Base-by-base conservation (phyloP, 2,797 vertebrate genomes). In the Loriculus beryllinus region DNA sequence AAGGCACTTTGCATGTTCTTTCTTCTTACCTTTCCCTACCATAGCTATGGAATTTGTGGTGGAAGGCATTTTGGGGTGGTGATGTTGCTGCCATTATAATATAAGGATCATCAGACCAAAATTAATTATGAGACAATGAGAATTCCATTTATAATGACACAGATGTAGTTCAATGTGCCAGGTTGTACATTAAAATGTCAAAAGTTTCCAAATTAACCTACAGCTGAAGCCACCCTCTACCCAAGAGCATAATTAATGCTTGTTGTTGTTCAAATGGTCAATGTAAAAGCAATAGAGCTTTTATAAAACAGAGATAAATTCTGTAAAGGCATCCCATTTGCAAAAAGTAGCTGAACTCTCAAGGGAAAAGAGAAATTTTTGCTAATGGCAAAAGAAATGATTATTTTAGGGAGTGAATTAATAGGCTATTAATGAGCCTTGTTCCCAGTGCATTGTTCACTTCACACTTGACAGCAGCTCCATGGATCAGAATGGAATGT, bases 361-460 rank as follows among this genome's bases (percentile, higher is more conserved):
- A 94, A 78, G 91, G 92, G 86, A 97, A 92, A 94, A 87, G 83
- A 96, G 86, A 92, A 80, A 85, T 93, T 93, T 93, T 94, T 93
- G 84, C 91, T 95, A 96, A 97, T 96, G 92, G 96, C 95, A 95
- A 97, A 95, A 95, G 70, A 83, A 95, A 96, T 88, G 92, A 96
- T 92, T 96, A 96, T 97, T 97, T 97, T 97, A 95, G 95, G 83
- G 91, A 95, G 81, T 86, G 95, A 95, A 92, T 96, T 98, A 96
- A 95, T 97, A 91, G 93, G 76, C 78, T 96, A 91, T 97, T 96
- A 97, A 95, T 94, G 95, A 97, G 82, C 88, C 92, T 86, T 86
- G 80, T 93, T 96, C 92, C 93, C 82, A 95, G 94, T 92, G 89
- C 80, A 96, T 91, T 96, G 81, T 93, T 88, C 86, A 85, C 93